Evolutionary conservation across 2,888 invertebrate species (phyloP).

Genomic region (Acrobasis consociella): DNA sequence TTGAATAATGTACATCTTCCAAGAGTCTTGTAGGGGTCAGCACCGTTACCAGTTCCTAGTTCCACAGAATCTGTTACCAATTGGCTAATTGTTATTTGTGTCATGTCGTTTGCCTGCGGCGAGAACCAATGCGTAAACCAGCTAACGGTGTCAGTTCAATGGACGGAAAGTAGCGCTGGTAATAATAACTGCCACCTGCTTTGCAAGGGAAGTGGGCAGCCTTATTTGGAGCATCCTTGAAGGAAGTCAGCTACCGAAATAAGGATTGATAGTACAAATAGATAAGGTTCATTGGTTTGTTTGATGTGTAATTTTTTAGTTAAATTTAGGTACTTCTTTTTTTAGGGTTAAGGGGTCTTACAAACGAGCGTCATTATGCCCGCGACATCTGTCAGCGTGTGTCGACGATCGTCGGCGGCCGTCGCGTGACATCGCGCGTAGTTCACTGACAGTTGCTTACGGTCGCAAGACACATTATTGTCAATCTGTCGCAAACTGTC

Average conservation of each 20-base stretch:
- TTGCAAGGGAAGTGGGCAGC: constrained; percentile 59
- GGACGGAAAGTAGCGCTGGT: constrained; percentile 72
- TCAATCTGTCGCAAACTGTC: no score
- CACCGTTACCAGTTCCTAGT: constrained; percentile 48
- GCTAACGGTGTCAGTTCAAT: constrained; percentile 78
- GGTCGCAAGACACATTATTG: no score
- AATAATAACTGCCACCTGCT: constrained; percentile 77
- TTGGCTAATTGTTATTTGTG: constrained; percentile 75
- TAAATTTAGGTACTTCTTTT: no score
- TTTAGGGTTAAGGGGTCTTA: no score
- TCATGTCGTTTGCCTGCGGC: constrained; percentile 65
- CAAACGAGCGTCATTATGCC: no score
- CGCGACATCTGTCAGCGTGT: no score
- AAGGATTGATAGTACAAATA: constrained; percentile 1
- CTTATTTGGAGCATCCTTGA: constrained; percentile 55
- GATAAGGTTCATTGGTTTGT: background rate
- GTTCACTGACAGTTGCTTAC: no score
- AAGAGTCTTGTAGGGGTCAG: constrained; percentile 30
- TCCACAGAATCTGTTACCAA: constrained; percentile 49
- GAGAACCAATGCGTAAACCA: constrained; percentile 74
- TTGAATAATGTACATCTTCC: constrained; percentile 5
- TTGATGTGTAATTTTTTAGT: background rate
- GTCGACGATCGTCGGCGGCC: no score
- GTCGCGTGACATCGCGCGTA: no score
- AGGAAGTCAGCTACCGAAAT: constrained; percentile 31